Base-by-base conservation (phyloP, 1,140 invertebrate genomes). In the Tigriopus japonicus region DNA sequence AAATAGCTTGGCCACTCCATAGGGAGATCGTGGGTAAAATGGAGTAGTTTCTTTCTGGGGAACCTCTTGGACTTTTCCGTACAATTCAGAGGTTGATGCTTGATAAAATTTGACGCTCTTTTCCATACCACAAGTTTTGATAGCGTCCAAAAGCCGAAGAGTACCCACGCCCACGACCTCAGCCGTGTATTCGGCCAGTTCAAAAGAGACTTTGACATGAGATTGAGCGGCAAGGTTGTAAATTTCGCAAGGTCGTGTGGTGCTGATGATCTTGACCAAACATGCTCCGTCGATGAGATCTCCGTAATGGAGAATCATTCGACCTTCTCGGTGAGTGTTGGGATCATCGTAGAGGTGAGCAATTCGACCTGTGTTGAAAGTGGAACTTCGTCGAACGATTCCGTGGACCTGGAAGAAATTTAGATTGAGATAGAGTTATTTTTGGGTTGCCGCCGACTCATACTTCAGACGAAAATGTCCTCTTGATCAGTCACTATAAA, bases 221-320 rank as follows among this genome's bases (percentile, higher is more conserved):
- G 92, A 97, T 72, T 99, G 95, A 1, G 96, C 96, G n/a, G 91
- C 96, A 55, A 99, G 76, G 78, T 99, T 98, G 70, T 99, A 99
- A 64, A 99, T 87, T 75, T 99, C 96, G 55, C 81, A 81, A 0
- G 96, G 96, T 68, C 84, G 80, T 5, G 89, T 79, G 68, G 80
- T 76, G 56, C 77, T 80, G 52, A 99, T 95, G 52, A 98, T 85
- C 76, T 96, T 96, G 24, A 97, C 88, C 64, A 99, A 76, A 72
- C 91, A 95, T 64, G 90, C 92, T 41, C 89, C 93, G 71, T 99
- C 96, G 0, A 93, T 99, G 80, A 99, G 84, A 69, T 99, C 96
- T 35, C 96, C 96, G 76, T 98, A 99, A 72, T 99, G 96, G 1
- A 99, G 75, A 66, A 90, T 85, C 85, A 98, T 93, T 66, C 77